These are phyloP conservation scores for Phytoseiulus persimilis DNA, from an alignment of 2,888 invertebrate genomes.

Conservation along the genomic window DNA sequence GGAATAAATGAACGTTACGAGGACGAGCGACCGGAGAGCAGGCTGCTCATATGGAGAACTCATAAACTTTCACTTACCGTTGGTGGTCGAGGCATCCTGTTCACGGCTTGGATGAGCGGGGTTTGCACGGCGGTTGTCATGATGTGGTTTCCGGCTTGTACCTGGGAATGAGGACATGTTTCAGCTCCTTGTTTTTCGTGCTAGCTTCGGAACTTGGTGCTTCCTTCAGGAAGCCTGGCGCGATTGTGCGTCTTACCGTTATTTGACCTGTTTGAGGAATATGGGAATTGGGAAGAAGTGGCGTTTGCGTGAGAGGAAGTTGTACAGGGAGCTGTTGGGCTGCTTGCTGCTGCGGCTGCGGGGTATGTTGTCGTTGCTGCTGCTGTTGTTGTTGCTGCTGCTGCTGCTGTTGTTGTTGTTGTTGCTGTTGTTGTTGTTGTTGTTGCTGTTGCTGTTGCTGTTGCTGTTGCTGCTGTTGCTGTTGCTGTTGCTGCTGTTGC, in stretches of 20 bases:
- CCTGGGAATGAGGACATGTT: not conserved
- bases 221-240: not conserved
- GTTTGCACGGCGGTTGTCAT: not conserved
- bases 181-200: no score
- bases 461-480: not conserved
- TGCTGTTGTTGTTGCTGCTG: not conserved
- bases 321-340: not conserved
- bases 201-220: no score
- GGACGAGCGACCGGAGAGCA: no score
- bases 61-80: not conserved
- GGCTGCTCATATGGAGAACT: not conserved
- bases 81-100: not conserved
- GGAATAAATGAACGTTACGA: not conserved
- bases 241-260: not conserved
- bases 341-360: not conserved
- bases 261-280: not conserved
- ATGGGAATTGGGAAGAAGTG: not conserved
- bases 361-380: not conserved
- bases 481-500: not conserved
- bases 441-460: not conserved
- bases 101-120: not conserved
- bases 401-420: not conserved
- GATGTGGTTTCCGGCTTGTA: not conserved
- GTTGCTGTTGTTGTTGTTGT: not conserved
- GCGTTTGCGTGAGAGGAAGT: not conserved